These are phyloP conservation scores for Sphaerodactylus townsendi DNA, from an alignment of 2,113 vertebrate genomes.

Conservation along the genomic window DNA sequence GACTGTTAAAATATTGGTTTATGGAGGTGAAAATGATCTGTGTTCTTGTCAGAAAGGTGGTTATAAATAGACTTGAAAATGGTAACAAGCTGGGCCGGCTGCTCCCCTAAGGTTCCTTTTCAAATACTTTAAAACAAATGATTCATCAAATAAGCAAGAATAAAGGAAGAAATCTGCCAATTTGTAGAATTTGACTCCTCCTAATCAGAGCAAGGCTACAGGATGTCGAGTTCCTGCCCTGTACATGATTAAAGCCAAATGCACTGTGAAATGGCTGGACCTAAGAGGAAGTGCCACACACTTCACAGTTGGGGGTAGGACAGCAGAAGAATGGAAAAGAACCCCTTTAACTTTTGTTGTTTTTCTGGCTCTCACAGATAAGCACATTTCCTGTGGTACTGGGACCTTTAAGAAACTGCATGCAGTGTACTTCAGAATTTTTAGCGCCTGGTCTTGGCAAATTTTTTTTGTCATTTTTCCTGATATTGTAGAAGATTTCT, in stretches of 20 bases:
- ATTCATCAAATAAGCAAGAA: slow-evolving; percentile 84
- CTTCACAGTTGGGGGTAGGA: slow-evolving; percentile 76
- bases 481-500: slow-evolving; percentile 47
- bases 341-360: slow-evolving; percentile 71
- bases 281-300: slow-evolving; percentile 71
- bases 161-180: slow-evolving; percentile 82
- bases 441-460: slow-evolving; percentile 38
- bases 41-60: slow-evolving; percentile 51
- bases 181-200: slow-evolving; percentile 89
- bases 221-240: slow-evolving; percentile 91
- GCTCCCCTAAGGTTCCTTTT: slow-evolving; percentile 71
- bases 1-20: slow-evolving; percentile 39
- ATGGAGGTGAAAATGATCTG: slow-evolving; percentile 49
- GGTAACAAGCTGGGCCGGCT: slow-evolving; percentile 63
- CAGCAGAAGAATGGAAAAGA: slow-evolving; percentile 67
- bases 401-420: slow-evolving; percentile 50
- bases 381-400: slow-evolving; percentile 70
- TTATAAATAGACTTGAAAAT: slow-evolving; percentile 78
- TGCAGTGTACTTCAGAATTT: slow-evolving; percentile 39
- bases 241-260: slow-evolving; percentile 94
- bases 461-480: slow-evolving; percentile 11
- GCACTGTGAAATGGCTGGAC: slow-evolving; percentile 77
- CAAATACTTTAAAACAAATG: slow-evolving; percentile 83
- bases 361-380: slow-evolving; percentile 75
- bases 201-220: slow-evolving; percentile 90